These are phyloP conservation scores for Allacma fusca DNA, from an alignment of 2,888 invertebrate species.

Conservation along the genomic window DNA sequence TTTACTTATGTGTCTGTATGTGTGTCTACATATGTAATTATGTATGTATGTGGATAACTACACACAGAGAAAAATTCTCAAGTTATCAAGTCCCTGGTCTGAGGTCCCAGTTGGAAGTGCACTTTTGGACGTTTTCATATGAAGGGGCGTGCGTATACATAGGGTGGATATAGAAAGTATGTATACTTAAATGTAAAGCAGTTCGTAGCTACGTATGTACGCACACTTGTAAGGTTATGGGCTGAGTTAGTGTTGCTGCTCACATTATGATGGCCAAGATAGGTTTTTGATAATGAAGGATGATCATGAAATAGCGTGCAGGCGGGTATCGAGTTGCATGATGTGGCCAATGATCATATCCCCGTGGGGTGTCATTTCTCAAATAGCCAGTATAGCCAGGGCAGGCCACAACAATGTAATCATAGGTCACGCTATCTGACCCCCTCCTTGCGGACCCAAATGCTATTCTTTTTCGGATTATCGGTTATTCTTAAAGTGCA, in stretches of 20 bases:
- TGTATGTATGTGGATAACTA: too few relatives aligned
- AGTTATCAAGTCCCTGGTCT: too few relatives aligned
- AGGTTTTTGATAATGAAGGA: slow-evolving; percentile 57
- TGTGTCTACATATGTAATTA: too few relatives aligned
- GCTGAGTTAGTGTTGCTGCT: slow-evolving; percentile 17
- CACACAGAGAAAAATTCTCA: too few relatives aligned
- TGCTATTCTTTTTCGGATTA: slow-evolving; percentile 39
- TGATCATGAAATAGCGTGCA: slow-evolving; percentile 59
- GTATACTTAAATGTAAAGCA: too few relatives aligned
- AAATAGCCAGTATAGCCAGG: slow-evolving; percentile 43
- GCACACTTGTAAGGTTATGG: neutral
- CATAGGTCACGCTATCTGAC: slow-evolving; percentile 55
- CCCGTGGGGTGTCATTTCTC: slow-evolving; percentile 56
- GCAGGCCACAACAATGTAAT: slow-evolving; percentile 51
- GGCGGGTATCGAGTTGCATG: slow-evolving; percentile 54
- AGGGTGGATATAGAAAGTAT: too few relatives aligned
- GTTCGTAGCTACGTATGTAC: too few relatives aligned
- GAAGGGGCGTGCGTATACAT: too few relatives aligned
- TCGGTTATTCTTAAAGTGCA: slow-evolving; percentile 40
- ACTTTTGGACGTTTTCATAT: neutral
- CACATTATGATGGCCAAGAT: slow-evolving; percentile 53
- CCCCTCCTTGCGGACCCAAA: slow-evolving; percentile 49
- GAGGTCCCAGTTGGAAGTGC: too few relatives aligned
- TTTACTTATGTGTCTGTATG: too few relatives aligned
- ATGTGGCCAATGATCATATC: slow-evolving; percentile 56